Evolutionary conservation across 1,140 invertebrate genomes (phyloP).

Genomic region (Temnothorax curvispinosus): DNA sequence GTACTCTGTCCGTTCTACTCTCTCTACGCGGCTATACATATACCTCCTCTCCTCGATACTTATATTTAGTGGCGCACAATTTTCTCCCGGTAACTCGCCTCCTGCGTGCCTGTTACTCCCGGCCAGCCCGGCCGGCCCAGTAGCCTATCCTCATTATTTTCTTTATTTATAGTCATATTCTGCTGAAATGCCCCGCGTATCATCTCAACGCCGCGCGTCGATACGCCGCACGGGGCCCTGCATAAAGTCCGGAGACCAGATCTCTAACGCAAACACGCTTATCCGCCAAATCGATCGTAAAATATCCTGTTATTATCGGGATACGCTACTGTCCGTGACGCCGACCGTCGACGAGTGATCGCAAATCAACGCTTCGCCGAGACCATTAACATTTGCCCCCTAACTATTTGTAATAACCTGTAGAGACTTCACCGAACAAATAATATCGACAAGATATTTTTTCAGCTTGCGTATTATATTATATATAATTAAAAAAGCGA

Average conservation of each 20-base stretch:
- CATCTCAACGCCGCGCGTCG: slow-evolving; percentile 46
- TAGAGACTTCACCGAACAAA: not conserved
- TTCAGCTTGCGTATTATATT: not conserved
- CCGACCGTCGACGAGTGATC: slow-evolving; percentile 51
- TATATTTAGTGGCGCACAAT: slow-evolving; percentile 64
- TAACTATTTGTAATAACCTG: slow-evolving; percentile 13
- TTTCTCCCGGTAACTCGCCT: slow-evolving; percentile 48
- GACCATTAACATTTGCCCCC: slow-evolving; percentile 35
- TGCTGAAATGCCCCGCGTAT: slow-evolving; percentile 46
- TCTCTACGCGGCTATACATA: slow-evolving; percentile 45
- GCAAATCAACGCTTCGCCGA: slow-evolving; percentile 24
- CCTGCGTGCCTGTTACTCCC: slow-evolving; percentile 28
- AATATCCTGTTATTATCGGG: slow-evolving; percentile 62
- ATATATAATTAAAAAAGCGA: not conserved
- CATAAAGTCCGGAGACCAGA: slow-evolving; percentile 50
- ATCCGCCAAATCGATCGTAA: slow-evolving; percentile 59
- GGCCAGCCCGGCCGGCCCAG: not conserved
- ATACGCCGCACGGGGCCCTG: slow-evolving; percentile 25
- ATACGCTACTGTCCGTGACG: slow-evolving; percentile 50
- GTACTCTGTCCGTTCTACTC: slow-evolving; percentile 64
- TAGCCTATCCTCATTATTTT: slow-evolving; percentile 52
- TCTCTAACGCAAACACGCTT: slow-evolving; percentile 60
- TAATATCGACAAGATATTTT: not conserved
- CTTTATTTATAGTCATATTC: slow-evolving; percentile 61
- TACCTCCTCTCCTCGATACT: slow-evolving; percentile 38